Base-by-base conservation (phyloP, 1,140 invertebrate species). In the Drosophila nikananu region DNA sequence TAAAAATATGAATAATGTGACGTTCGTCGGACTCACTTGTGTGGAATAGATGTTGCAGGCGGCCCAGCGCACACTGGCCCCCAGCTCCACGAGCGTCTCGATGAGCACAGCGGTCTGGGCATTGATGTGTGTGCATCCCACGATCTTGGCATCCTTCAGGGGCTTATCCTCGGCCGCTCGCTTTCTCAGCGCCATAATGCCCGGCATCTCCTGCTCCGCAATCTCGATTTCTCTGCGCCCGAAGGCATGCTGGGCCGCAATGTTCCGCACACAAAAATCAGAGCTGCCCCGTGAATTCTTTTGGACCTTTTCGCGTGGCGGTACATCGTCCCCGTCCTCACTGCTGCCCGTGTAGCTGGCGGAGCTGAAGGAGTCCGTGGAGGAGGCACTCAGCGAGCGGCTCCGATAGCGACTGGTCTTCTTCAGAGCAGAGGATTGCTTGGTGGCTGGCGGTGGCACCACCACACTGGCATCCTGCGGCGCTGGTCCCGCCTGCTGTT, bases 41-140 rank as follows among this genome's bases (percentile, higher is more conserved):
- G 98, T 99, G 42, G 98, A 99, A 94, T 99, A 99, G 80, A 99
- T 99, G 94, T 99, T 99, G 93, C 98, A 99, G 8, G 98, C 98
- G 1, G 98, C 96, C 98, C 98, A 99, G 92, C 98, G 95, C 0
- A 99, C 96, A 77, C 97, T 96, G 15, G 98, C 98, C 0, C 98
- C 98, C 15, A 99, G 94, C 58, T 97, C 96, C 3, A 96, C 95
- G 27, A 99, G 93, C 0, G 98, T 99, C 93, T 99, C 98, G 62
- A 99, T 98, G 41, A 99, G 94, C 66, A 99, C 98, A 15, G 98
- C 98, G 3, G 98, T 99, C 94, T 99, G 98, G 57, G 98, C 98
- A 93, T 99, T 99, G 80, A 99, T 99, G 93, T 99, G 98, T 54
- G 98, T 99, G 93, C 98, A 99, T 15, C 98, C 98, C 46, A 99